These are phyloP conservation scores for Alviniconcha marisindica DNA, from an alignment of 1,140 invertebrate genomes.

Conservation along the genomic window DNA sequence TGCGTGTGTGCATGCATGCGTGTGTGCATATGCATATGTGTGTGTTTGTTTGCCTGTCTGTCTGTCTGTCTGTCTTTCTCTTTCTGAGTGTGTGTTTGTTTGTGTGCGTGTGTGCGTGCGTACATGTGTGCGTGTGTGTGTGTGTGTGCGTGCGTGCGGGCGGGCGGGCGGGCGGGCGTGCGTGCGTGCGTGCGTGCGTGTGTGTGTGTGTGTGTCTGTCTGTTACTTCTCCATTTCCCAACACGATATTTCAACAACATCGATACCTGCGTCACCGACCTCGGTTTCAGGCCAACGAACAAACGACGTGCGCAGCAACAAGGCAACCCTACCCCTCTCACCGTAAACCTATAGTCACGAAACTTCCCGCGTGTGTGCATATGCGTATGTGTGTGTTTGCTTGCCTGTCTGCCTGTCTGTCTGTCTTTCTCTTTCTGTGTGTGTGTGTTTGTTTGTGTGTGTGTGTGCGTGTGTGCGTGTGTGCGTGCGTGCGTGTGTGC, in stretches of 20 bases:
- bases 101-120: neutral
- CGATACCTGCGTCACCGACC: too few relatives aligned
- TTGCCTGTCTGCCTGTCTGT: neutral
- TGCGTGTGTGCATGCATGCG: neutral
- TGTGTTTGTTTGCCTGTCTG: constrained; percentile 3
- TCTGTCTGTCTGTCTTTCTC: neutral
- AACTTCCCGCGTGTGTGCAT: too few relatives aligned
- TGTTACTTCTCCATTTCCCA: neutral
- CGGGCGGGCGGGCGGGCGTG: neutral
- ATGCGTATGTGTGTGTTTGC: neutral
- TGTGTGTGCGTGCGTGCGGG: constrained; percentile 5
- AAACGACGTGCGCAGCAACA: too few relatives aligned
- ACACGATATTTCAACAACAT: too few relatives aligned
- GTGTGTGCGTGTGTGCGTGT: constrained; percentile 23
- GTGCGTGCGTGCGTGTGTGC: constrained; percentile 18
- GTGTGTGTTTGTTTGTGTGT: constrained; percentile 13
- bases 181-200: constrained; percentile 2
- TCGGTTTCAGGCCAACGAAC: too few relatives aligned
- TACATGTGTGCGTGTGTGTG: neutral
- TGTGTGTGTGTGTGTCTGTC: constrained; percentile 12
- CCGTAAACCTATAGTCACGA: too few relatives aligned
- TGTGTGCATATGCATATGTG: constrained; percentile 18
- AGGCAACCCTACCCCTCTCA: too few relatives aligned
- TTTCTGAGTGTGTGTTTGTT: neutral
- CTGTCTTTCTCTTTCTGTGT: neutral